Conservation (phyloP, 1,140 invertebrate species). For the Anoplolepis gracilipes region DNA sequence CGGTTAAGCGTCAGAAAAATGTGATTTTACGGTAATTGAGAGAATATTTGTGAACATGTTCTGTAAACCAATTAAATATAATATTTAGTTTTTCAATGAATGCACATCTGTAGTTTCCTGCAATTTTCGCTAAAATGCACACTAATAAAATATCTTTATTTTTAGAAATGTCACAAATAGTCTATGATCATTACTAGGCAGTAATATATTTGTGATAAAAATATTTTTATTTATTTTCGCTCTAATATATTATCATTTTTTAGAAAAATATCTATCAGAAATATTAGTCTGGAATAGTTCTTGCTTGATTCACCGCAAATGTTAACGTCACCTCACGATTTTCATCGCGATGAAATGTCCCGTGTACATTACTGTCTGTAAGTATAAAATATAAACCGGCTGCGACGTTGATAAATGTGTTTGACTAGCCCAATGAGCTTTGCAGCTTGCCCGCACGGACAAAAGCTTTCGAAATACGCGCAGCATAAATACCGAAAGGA, state of each 20-base stretch:
- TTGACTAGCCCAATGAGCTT: conserved; percentile 71
- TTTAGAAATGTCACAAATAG: not conserved
- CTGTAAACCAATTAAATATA: not conserved
- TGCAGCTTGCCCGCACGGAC: conserved; percentile 44
- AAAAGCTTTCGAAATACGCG: conserved; percentile 72
- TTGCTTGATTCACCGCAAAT: not conserved
- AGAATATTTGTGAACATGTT: not conserved
- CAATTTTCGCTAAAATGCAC: not conserved
- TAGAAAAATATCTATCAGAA: not conserved
- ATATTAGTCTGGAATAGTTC: not conserved
- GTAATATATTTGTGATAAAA: not conserved
- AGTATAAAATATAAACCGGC: conserved; percentile 35
- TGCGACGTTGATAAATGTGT: conserved; percentile 65
- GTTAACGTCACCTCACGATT: conserved; percentile 1
- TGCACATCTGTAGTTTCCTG: conserved; percentile 18
- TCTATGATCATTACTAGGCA: not conserved
- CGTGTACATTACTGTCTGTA: conserved; percentile 38
- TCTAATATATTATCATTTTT: not conserved
- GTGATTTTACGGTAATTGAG: conserved; percentile 71
- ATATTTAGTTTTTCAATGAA: conserved; percentile 50
- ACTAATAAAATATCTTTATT: conserved; percentile 4
- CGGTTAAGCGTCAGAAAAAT: conserved; percentile 67
- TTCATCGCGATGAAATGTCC: not conserved
- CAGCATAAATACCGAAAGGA: conserved; percentile 71
- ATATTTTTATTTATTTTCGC: not conserved